Conservation (phyloP, 2,797 vertebrate species). For the Rachycentron canadum region DNA sequence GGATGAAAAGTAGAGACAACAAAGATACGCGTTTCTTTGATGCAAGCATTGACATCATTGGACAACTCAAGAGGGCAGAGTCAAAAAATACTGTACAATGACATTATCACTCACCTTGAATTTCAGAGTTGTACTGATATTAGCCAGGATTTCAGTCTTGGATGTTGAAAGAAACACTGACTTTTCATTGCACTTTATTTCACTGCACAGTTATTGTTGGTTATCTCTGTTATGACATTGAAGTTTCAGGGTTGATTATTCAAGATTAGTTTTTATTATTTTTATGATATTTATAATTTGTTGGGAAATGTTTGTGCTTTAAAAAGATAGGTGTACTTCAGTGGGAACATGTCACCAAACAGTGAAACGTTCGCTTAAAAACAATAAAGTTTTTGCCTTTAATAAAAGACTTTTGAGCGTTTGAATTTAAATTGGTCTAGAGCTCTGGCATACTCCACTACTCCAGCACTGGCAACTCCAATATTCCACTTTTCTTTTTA, state of each 20-base stretch:
- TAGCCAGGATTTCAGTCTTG: neutral
- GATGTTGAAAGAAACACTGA: neutral
- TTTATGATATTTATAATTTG: neutral
- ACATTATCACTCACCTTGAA: too few species aligned
- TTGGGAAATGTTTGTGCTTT: neutral
- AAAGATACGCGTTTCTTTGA: neutral
- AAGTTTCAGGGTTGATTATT: neutral
- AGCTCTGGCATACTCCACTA: neutral
- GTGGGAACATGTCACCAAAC: neutral
- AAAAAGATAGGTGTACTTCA: neutral
- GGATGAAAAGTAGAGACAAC: neutral
- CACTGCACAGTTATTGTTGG: too few species aligned
- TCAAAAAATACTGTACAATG: neutral
- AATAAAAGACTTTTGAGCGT: neutral
- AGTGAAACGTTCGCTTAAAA: neutral
- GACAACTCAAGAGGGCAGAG: neutral
- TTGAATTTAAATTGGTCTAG: neutral
- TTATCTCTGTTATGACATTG: neutral
- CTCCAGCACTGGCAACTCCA: neutral
- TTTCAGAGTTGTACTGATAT: neutral
- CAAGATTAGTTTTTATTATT: neutral
- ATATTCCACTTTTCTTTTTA: neutral
- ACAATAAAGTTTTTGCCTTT: neutral
- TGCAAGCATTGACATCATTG: neutral
- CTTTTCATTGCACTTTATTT: too few species aligned